phyloP scores from a whole-genome alignment of 2,797 vertebrate species.

The Enteromius trimaculatus region DNA sequence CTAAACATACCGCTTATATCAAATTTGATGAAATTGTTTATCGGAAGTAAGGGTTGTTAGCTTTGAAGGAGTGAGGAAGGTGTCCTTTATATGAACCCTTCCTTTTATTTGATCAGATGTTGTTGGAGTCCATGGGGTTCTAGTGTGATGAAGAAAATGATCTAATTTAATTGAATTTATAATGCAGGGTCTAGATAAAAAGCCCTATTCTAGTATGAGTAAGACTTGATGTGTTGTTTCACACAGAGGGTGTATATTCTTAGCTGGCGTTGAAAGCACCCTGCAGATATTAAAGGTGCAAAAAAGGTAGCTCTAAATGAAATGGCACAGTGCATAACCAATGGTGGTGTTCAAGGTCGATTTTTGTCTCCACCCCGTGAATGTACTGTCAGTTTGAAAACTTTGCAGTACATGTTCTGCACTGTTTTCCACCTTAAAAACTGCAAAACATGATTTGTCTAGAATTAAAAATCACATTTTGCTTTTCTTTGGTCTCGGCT shows the following conservation, averaged over 20 bases:
- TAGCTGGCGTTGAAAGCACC: constrained; percentile 11
- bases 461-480: constrained; percentile 4
- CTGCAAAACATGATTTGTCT: neutral
- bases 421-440: neutral
- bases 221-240: neutral
- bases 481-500: neutral
- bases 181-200: constrained; percentile 15
- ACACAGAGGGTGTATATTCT: constrained; percentile 7
- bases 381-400: neutral
- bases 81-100: constrained; percentile 30
- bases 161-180: constrained; percentile 7
- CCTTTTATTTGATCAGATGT: neutral
- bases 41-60: neutral
- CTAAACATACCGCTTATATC: neutral
- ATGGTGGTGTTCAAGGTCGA: constrained; percentile 12
- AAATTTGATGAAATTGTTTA: neutral
- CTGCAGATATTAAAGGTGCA: constrained; percentile 4
- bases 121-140: constrained; percentile 1
- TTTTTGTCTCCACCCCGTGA: constrained; percentile 11
- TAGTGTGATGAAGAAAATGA: constrained; percentile 8
- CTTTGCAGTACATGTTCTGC: neutral
- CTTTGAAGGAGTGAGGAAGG: neutral
- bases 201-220: neutral
- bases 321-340: constrained; percentile 25
- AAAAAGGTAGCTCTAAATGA: constrained; percentile 27